These are phyloP conservation scores for Serripes groenlandicus DNA, from an alignment of 2,888 invertebrate genomes.

Conservation along the genomic window DNA sequence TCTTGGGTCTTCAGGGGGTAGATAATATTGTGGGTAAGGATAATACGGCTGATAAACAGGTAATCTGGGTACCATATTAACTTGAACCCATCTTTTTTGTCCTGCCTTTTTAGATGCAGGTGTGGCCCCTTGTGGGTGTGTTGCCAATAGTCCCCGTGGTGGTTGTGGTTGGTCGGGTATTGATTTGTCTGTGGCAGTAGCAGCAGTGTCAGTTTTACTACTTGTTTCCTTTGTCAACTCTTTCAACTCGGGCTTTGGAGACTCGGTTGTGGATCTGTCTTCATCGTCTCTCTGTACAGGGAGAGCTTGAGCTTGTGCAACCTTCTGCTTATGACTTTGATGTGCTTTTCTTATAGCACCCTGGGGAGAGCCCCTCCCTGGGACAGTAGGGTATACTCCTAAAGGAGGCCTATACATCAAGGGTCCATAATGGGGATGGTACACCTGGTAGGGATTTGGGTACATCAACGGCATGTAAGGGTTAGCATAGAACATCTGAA, in stretches of 20 bases:
- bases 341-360: slow-evolving; percentile 48
- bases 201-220: background rate
- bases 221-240: background rate
- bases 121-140: background rate
- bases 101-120: slow-evolving; percentile 22
- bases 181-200: background rate
- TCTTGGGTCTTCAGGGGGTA: slow-evolving; percentile 60
- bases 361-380: slow-evolving; percentile 39
- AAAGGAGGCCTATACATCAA: slow-evolving; percentile 68
- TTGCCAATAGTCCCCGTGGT: background rate
- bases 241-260: slow-evolving; percentile 25
- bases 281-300: slow-evolving; percentile 63
- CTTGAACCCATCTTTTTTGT: slow-evolving; percentile 44
- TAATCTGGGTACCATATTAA: slow-evolving; percentile 52
- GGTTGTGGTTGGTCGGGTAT: background rate
- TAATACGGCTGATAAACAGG: slow-evolving; percentile 53
- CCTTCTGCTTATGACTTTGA: slow-evolving; percentile 30
- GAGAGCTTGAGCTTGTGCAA: slow-evolving; percentile 34
- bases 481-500: slow-evolving; percentile 75
- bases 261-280: slow-evolving; percentile 42
- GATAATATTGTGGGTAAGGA: slow-evolving; percentile 52
- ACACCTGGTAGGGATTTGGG: slow-evolving; percentile 59
- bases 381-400: slow-evolving; percentile 48
- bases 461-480: slow-evolving; percentile 69
- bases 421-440: slow-evolving; percentile 66